Conservation (phyloP, 1,140 invertebrate genomes). For the Asbolus verrucosus region DNA sequence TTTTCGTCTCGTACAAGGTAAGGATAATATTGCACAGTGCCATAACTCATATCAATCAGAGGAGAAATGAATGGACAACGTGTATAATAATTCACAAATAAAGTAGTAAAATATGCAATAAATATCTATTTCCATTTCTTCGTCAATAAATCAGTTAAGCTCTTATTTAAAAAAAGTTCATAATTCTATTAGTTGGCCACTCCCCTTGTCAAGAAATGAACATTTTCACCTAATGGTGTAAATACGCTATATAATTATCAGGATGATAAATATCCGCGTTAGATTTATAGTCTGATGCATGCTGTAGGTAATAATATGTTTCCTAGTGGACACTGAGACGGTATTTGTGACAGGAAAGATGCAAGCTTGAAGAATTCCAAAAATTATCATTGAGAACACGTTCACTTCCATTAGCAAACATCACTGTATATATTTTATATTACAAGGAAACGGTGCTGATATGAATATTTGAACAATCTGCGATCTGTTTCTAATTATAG, state of each 20-base stretch:
- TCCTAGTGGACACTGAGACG: neutral
- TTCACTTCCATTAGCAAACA: constrained; percentile 8
- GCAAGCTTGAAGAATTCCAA: neutral
- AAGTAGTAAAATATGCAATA: constrained; percentile 36
- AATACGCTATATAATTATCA: constrained; percentile 42
- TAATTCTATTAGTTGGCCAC: constrained; percentile 40
- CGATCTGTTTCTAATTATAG: constrained; percentile 35
- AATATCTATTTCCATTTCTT: constrained; percentile 41
- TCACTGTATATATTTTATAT: constrained; percentile 9
- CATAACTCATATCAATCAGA: too few relatives aligned
- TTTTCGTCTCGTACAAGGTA: too few relatives aligned
- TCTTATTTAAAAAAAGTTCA: constrained; percentile 12
- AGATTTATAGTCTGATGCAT: constrained; percentile 17
- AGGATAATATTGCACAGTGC: too few relatives aligned
- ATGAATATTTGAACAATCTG: constrained; percentile 35
- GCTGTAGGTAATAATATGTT: constrained; percentile 2
- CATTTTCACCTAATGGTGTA: constrained; percentile 37
- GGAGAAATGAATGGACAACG: neutral
- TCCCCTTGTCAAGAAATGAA: constrained; percentile 39
- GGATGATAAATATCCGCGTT: constrained; percentile 40
- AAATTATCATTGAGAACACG: constrained; percentile 20
- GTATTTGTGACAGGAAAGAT: constrained; percentile 14
- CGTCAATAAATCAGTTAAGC: constrained; percentile 40
- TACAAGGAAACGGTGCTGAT: constrained; percentile 23
- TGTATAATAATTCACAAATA: constrained; percentile 9